Base-by-base conservation (phyloP, 1,140 invertebrate species). In the Hylyphantes graminicola region DNA sequence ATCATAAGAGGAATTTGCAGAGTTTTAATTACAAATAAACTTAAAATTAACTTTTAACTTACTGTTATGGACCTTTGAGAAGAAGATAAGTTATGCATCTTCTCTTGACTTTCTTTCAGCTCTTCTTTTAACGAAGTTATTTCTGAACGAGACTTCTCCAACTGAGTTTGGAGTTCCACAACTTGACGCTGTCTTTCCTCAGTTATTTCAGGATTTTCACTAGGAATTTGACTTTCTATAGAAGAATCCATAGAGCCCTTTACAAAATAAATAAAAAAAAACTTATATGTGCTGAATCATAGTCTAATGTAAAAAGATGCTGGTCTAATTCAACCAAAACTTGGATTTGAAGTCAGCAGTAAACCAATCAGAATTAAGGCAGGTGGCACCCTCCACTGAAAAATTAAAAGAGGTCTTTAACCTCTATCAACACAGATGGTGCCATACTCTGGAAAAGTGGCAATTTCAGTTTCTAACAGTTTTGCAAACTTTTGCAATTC, bases 71-170 rank as follows among this genome's bases (percentile, higher is more conserved):
- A 35, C 35, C 5, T 17, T 70, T 70, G 48, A 53, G 68, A 70
- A 10, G 13, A 13, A 7, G 72, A 59, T 2, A 35, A 13, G 13
- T 55, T 74, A 9, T 59, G 53, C 1, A 74, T 10, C 35, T 74
- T 74, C 15, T 74, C 72, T 57, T 35, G 6, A 87, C 87, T 76
- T 91, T 88, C 61, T 91, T 87, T 57, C 89, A 88, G 19, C 77
- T 85, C 75, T 90, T 79, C 17, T 85, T 87, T 89, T 50, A 85
- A 73, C 64, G 86, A 85, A 81, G 86, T 86, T 67, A 88, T 85
- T 74, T 87, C 83, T 55, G 78, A 82, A 48, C 87, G 76, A n/a
- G 85, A 72, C 54, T 67, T 73, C 21, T 64, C 80, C 83, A n/a
- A 89, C 72, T 65, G 50, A 12, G 15, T 21, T 78, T 78, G 35